Conservation (phyloP, 2,888 invertebrate species). For the Stenichneumon culpator region DNA sequence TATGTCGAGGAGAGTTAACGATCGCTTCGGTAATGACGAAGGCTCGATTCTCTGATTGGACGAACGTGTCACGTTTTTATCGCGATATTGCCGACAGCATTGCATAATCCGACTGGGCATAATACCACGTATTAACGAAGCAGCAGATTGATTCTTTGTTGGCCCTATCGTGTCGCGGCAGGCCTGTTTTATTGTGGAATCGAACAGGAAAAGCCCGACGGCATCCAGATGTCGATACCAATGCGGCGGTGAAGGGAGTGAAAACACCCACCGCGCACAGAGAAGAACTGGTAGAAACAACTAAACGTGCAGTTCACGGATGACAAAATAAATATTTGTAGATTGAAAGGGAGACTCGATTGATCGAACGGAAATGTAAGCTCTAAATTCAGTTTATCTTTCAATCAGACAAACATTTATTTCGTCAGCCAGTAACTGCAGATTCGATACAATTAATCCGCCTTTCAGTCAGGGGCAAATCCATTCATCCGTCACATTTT, state of each 20-base stretch:
- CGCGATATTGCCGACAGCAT: not conserved
- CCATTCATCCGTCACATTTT: not conserved
- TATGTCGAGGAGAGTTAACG: not conserved
- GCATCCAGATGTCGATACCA: constrained; percentile 24
- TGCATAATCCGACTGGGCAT: constrained; percentile 18
- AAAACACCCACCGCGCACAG: not conserved
- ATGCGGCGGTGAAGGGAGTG: not conserved
- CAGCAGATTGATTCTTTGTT: not conserved
- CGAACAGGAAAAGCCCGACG: constrained; percentile 14
- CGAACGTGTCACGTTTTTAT: constrained; percentile 16
- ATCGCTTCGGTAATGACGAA: not conserved
- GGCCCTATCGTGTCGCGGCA: not conserved
- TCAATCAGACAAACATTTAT: too few relatives aligned
- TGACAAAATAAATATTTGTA: too few relatives aligned
- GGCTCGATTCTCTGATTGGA: not conserved
- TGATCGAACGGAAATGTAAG: too few relatives aligned
- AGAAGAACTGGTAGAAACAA: too few relatives aligned
- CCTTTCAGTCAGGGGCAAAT: too few relatives aligned
- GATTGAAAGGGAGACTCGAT: too few relatives aligned
- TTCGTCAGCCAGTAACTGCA: too few relatives aligned
- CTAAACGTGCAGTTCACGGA: too few relatives aligned
- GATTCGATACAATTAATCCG: too few relatives aligned
- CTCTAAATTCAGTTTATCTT: too few relatives aligned
- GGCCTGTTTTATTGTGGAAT: constrained; percentile 20
- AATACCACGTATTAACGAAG: not conserved